phyloP scores from a whole-genome alignment of 1,140 invertebrate genomes.

The Hylyphantes graminicola region DNA sequence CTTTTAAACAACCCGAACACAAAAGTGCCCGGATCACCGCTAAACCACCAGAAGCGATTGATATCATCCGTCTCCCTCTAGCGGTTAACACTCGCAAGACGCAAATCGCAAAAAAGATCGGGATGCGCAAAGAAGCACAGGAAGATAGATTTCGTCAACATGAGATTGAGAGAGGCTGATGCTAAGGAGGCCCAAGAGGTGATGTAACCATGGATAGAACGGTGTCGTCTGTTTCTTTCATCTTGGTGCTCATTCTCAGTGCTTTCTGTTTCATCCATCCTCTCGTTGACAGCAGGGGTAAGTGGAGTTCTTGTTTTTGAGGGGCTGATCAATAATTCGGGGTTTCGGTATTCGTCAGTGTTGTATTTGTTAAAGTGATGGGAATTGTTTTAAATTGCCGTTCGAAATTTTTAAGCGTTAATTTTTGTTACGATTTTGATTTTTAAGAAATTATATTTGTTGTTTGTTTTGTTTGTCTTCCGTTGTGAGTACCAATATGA shows the following conservation, averaged over 20 bases:
- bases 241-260: constrained; percentile 46
- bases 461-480: too few relatives aligned
- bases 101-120: not conserved
- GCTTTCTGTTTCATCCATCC: constrained; percentile 18
- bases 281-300: not conserved
- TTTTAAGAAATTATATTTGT: too few relatives aligned
- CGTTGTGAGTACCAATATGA: too few relatives aligned
- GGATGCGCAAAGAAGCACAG: constrained; percentile 33
- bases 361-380: too few relatives aligned
- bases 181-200: constrained; percentile 42
- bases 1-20: not conserved
- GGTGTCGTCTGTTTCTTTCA: constrained; percentile 36
- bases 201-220: constrained; percentile 48
- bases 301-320: too few relatives aligned
- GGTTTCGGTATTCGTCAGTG: too few relatives aligned
- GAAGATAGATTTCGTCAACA: constrained; percentile 31
- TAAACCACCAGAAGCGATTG: not conserved
- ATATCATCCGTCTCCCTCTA: too few relatives aligned
- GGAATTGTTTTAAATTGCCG: too few relatives aligned
- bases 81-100: not conserved
- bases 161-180: constrained; percentile 49
- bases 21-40: constrained; percentile 47
- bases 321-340: too few relatives aligned
- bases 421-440: too few relatives aligned
- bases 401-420: too few relatives aligned